phyloP scores from a whole-genome alignment of 2,888 invertebrate species.

The Notodonta dromedarius region DNA sequence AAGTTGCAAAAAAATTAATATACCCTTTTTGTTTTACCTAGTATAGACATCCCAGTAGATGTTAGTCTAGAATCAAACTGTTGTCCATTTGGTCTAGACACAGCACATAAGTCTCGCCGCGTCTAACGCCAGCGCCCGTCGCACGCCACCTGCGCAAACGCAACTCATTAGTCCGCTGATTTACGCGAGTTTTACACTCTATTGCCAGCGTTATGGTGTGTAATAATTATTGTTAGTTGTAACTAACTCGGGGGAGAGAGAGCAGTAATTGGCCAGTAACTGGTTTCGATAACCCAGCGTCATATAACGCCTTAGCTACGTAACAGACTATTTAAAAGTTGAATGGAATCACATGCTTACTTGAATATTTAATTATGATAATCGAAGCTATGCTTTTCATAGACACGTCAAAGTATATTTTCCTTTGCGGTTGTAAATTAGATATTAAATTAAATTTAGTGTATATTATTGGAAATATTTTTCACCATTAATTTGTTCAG shows the following conservation, averaged over 20 bases:
- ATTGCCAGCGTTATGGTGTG: conserved; percentile 27
- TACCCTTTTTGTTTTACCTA: too few relatives aligned
- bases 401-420: too few relatives aligned
- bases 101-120: background rate
- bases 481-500: too few relatives aligned
- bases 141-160: conserved; percentile 23
- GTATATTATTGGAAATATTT: conserved; percentile 21
- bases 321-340: background rate
- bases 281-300: background rate
- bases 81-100: conserved; percentile 31
- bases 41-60: too few relatives aligned
- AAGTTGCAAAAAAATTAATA: too few relatives aligned
- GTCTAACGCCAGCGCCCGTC: conserved; percentile 8
- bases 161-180: conserved; percentile 33
- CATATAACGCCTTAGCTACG: background rate
- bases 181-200: conserved; percentile 30
- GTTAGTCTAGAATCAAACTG: conserved; percentile 11
- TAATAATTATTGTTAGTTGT: conserved; percentile 16
- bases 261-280: background rate
- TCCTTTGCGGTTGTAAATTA: too few relatives aligned
- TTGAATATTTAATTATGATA: background rate
- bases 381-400: background rate
- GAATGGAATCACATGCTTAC: background rate
- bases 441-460: too few relatives aligned
- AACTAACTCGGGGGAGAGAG: conserved; percentile 1